phyloP scores from a whole-genome alignment of 1,140 invertebrate genomes.

The Scaptomyza graminum region DNA sequence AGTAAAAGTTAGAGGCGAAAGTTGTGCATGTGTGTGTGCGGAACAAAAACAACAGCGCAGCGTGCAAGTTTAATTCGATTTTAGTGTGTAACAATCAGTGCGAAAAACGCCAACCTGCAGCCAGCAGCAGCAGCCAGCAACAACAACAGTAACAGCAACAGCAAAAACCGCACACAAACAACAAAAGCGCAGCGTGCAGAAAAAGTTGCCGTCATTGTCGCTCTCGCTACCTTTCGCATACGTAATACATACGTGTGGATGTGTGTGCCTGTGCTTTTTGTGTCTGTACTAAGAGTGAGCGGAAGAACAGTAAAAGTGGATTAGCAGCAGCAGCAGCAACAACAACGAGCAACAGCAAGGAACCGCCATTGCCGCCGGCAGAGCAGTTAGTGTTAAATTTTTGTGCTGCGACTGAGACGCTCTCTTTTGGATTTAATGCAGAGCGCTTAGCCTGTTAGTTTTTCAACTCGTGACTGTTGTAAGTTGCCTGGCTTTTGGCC shows the following conservation, averaged over 20 bases:
- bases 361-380: conserved; percentile 37
- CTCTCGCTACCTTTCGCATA: conserved; percentile 31
- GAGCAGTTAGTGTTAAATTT: conserved; percentile 29
- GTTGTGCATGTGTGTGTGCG: conserved; percentile 62
- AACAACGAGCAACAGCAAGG: conserved; percentile 11
- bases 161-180: conserved; percentile 37
- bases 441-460: conserved; percentile 56
- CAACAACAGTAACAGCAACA: conserved; percentile 31
- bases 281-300: conserved; percentile 19
- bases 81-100: conserved; percentile 77
- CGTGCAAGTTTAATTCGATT: conserved; percentile 76
- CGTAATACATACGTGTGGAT: conserved; percentile 6
- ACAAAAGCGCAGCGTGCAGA: conserved; percentile 48
- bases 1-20: conserved; percentile 76
- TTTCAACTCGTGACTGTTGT: conserved; percentile 63
- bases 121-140: conserved; percentile 7
- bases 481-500: conserved; percentile 51
- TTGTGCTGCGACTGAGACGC: conserved; percentile 32
- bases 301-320: conserved; percentile 66
- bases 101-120: conserved; percentile 38
- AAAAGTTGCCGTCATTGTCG: conserved; percentile 36
- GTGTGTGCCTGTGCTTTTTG: conserved; percentile 6
- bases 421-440: conserved; percentile 55
- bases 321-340: conserved; percentile 58
- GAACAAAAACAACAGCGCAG: conserved; percentile 35